Evolutionary conservation across 2,797 vertebrate species (phyloP).

Genomic region (Acomys russatus): DNA sequence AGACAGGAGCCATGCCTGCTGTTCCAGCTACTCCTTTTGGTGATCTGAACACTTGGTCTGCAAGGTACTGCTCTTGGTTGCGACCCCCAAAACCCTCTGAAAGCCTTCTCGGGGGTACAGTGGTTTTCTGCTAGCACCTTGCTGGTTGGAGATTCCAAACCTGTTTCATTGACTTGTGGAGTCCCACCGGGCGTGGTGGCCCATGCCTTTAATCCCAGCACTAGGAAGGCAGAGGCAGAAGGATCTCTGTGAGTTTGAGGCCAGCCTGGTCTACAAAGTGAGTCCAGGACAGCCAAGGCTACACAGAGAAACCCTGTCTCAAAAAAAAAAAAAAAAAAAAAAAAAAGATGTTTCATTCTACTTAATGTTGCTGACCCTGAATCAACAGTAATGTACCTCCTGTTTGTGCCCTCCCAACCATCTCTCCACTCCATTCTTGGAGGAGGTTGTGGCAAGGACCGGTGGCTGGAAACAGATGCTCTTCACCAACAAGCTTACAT

Average conservation of each 20-base stretch:
- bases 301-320: too few species aligned
- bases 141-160: background rate
- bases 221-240: too few species aligned
- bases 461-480: background rate
- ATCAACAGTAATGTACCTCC: background rate
- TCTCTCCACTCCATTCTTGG: background rate
- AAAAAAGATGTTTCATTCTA: background rate
- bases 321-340: background rate
- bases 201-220: too few species aligned
- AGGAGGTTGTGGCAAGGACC: background rate
- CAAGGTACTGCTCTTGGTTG: background rate
- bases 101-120: background rate
- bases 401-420: background rate
- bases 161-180: background rate
- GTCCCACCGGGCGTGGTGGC: background rate
- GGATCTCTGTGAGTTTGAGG: too few species aligned
- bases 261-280: too few species aligned
- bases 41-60: background rate
- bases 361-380: background rate
- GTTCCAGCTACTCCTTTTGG: background rate
- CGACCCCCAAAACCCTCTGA: background rate
- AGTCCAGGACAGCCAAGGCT: too few species aligned
- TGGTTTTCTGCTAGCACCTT: background rate
- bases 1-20: background rate
- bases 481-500: background rate